A percentile compares a stretch with the other conserved stretches of the same genome.
These are phyloP conservation scores for Leguminivora glycinivorella DNA, from an alignment of 1,140 invertebrate species.

Conservation along the genomic window DNA sequence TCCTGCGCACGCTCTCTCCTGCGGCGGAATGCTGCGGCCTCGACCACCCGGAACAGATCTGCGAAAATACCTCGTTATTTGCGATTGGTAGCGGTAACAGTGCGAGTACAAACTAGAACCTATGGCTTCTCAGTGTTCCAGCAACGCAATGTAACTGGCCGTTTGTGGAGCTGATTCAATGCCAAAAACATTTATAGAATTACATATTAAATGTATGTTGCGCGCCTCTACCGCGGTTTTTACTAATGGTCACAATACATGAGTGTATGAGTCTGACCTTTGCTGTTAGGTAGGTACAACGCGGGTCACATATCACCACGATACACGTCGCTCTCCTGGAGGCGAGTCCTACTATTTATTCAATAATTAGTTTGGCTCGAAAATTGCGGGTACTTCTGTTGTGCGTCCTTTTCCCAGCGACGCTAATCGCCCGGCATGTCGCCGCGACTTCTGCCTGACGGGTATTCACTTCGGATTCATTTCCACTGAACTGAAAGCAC, in stretches of 20 bases:
- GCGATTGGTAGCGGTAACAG: not conserved
- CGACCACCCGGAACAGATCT: constrained; percentile 2
- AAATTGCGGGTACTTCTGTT: not conserved
- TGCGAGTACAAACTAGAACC: not conserved
- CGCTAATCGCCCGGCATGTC: not conserved
- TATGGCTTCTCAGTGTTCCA: not conserved
- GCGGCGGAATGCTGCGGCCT: not conserved
- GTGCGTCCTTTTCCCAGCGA: not conserved
- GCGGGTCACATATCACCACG: not conserved
- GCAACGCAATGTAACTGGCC: not conserved
- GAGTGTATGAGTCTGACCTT: no score
- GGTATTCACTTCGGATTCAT: constrained; percentile 3
- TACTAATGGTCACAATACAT: no score
- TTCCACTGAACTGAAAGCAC: not conserved
- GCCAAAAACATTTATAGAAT: no score
- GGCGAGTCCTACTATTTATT: not conserved
- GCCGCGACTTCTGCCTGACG: not conserved
- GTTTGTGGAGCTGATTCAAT: no score
- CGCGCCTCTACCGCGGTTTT: no score
- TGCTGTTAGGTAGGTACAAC: no score
- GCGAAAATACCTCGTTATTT: constrained; percentile 2
- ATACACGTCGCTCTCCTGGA: not conserved
- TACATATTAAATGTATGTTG: no score
- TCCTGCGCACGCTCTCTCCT: constrained; percentile 12
- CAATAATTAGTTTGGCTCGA: constrained; percentile 1